A percentile compares a stretch with the other conserved stretches of the same genome.
Conservation (phyloP, 1,140 invertebrate genomes). For the Agrypnia vestita region DNA sequence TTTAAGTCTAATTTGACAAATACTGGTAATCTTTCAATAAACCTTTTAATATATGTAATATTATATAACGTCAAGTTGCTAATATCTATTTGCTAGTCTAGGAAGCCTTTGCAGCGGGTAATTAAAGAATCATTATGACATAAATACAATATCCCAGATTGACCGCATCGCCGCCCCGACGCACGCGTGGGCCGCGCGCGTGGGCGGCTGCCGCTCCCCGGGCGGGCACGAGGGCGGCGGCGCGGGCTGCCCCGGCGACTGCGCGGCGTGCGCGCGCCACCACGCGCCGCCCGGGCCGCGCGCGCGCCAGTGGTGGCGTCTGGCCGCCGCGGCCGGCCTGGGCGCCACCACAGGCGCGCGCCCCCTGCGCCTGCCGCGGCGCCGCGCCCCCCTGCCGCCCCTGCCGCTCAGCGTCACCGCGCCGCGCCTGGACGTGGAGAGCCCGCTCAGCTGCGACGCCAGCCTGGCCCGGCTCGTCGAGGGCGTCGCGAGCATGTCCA, state of each 20-base stretch:
- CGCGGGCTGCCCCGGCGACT: constrained; percentile 25
- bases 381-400: background rate
- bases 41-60: no score
- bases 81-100: no score
- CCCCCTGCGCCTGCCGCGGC: constrained; percentile 46
- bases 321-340: constrained; percentile 24
- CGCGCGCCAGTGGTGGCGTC: constrained; percentile 52
- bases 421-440: background rate
- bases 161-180: constrained; percentile 69
- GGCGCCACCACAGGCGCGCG: constrained; percentile 54
- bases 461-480: background rate
- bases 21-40: no score
- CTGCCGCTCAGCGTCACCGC: constrained; percentile 25
- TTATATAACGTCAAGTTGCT: no score
- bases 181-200: constrained; percentile 64
- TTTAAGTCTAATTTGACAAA: no score
- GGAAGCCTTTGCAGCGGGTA: no score
- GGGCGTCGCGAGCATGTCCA: constrained; percentile 1
- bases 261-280: constrained; percentile 63
- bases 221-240: constrained; percentile 58
- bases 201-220: constrained; percentile 41
- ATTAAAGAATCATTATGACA: no score
- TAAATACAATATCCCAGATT: no score
- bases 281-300: constrained; percentile 44
- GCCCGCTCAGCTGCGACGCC: background rate